Base-by-base conservation (phyloP, 2,888 invertebrate species). In the Ypsolopha sequella region DNA sequence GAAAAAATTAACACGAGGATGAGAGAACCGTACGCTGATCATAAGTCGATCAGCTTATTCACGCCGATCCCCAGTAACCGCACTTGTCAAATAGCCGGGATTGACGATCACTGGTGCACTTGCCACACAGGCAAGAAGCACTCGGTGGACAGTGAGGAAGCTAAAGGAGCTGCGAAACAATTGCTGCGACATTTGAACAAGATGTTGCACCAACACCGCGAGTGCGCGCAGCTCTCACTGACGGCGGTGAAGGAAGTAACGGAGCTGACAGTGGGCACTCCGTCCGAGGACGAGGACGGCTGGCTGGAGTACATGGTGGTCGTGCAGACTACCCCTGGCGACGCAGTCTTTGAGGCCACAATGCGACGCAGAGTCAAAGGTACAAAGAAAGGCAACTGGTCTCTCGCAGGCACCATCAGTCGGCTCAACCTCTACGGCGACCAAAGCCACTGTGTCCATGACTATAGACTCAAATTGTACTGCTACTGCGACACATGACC, bases 61-160 rank as follows among this genome's bases (percentile, higher is more conserved):
- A 74, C 91, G 33, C 89, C 91, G 0, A 88, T 97, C 54, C 91
- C 94, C 0, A 72, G 69, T 41, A 87, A 89, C 52, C 86, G 97
- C 45, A 94, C 93, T 0, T 98, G 97, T 68, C 82, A 89, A 49
- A 81, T 87, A 54, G 96, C 97, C 0, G 91, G 88, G 1, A 95
- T 98, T 53, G 90, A 91, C 0, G 90, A 92, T 34, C 94, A 96
- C 69, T 97, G 94, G 93, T 97, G 97, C 72, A 93, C 95, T 24
- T 97, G 97, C 60, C 93, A 95, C 64, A 89, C 89, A 53, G 90
- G 90, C 51, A 78, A 77, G 49, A 88, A 89, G 57, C 66, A 94
- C 13, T 67, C 87, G 0, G 75, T 78, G 0, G 82, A 88, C 36
- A 88, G 91, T 57, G 60, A 72, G 0, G 68, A 76, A 7, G 91